Evolutionary conservation across 2,113 vertebrate species (phyloP).

Genomic region (Ellobius talpinus): DNA sequence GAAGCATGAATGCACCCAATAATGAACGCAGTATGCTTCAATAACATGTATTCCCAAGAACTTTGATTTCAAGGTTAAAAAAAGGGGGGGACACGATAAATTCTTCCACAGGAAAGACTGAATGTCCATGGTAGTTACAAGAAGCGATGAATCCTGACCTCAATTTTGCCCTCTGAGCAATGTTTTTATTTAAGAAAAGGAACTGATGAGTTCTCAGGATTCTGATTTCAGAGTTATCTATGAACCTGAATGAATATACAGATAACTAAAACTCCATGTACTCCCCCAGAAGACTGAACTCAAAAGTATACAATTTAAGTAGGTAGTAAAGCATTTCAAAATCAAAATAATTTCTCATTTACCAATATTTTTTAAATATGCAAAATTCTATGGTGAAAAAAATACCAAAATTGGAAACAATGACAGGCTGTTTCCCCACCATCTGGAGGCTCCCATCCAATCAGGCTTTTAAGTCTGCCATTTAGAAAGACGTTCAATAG

Average conservation of each 20-base stretch:
- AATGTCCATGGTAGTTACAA: neutral
- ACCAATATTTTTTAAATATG: neutral
- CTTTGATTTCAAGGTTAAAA: neutral
- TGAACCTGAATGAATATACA: neutral
- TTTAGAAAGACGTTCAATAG: neutral
- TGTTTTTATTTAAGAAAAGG: neutral
- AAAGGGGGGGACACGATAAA: neutral
- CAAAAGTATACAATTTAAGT: slow-evolving; percentile 33
- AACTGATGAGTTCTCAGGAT: neutral
- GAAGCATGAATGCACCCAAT: neutral
- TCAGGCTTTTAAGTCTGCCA: neutral
- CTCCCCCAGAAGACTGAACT: neutral
- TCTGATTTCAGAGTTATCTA: neutral
- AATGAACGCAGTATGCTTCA: neutral
- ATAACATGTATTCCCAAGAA: slow-evolving; percentile 13
- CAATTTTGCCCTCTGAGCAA: neutral
- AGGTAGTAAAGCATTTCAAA: neutral
- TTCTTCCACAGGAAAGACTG: neutral
- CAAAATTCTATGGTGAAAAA: neutral
- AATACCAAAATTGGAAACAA: slow-evolving; percentile 13
- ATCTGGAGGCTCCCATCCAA: neutral
- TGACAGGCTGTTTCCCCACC: neutral
- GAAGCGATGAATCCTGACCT: neutral
- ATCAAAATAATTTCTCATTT: neutral
- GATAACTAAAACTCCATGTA: neutral